These are phyloP conservation scores for Argya squamiceps DNA, from an alignment of 2,797 vertebrate genomes.

Conservation along the genomic window DNA sequence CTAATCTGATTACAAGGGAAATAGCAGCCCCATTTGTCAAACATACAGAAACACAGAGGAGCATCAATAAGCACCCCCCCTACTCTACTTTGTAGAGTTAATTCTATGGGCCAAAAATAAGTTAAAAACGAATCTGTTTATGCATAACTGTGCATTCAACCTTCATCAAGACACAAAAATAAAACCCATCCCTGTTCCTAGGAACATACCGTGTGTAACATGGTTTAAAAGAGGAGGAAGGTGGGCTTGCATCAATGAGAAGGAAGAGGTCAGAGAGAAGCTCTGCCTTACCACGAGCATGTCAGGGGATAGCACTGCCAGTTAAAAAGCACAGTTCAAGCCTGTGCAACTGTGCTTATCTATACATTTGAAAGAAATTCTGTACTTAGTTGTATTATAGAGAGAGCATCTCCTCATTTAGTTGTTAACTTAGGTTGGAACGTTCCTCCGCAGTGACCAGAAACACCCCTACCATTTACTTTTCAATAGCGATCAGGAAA, in stretches of 20 bases:
- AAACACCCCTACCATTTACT: not conserved
- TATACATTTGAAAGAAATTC: not conserved
- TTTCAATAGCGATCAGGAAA: not conserved
- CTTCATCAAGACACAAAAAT: fast-evolving
- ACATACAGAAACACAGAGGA: not conserved
- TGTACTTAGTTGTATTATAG: not conserved
- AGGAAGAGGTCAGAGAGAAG: not conserved
- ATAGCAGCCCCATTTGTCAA: not conserved
- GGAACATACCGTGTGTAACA: fast-evolving
- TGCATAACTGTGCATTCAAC: not conserved
- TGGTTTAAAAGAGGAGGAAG: not conserved
- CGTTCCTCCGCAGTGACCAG: not conserved
- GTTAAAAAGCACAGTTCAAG: not conserved
- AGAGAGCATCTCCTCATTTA: not conserved
- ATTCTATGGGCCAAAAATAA: not conserved
- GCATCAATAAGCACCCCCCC: not conserved
- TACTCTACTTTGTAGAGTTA: not conserved
- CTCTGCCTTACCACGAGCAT: not conserved
- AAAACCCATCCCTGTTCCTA: not conserved
- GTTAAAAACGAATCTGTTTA: not conserved
- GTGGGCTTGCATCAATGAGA: not conserved
- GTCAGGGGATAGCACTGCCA: not conserved
- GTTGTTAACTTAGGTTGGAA: not conserved
- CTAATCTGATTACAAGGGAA: not conserved
- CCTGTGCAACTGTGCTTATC: not conserved